Conservation (phyloP, 2,113 vertebrate genomes). For the Chlamydotis undulata region DNA sequence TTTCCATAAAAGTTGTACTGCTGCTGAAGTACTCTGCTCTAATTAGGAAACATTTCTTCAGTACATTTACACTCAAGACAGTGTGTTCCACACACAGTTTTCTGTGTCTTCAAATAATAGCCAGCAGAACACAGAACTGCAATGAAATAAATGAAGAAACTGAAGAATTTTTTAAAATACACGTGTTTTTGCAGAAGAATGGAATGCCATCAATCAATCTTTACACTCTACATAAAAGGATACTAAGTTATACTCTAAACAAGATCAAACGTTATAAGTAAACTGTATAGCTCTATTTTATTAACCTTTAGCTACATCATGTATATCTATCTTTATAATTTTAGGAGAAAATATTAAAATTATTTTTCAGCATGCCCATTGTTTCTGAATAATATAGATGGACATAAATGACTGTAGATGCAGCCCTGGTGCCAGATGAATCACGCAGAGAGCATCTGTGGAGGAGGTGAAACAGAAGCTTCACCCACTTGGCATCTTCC, state of each 20-base stretch:
- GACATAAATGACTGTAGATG: neutral
- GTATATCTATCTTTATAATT: neutral
- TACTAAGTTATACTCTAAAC: neutral
- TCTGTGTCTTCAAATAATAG: neutral
- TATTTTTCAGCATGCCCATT: neutral
- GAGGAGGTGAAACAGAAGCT: neutral
- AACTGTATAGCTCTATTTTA: neutral
- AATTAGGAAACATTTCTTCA: slow-evolving; percentile 22
- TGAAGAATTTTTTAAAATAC: neutral
- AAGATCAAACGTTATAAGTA: neutral
- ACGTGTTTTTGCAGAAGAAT: neutral
- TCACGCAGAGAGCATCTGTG: neutral
- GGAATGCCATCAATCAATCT: neutral
- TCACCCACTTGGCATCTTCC: neutral
- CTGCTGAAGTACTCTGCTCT: neutral
- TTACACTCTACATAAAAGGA: neutral
- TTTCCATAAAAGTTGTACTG: neutral
- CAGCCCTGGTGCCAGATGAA: neutral
- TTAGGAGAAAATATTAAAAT: neutral
- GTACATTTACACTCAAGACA: neutral
- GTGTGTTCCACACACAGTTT: neutral
- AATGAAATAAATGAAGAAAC: slow-evolving; percentile 8
- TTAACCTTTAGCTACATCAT: neutral
- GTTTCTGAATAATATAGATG: neutral
- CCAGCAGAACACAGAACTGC: neutral